phyloP scores from a whole-genome alignment of 1,140 invertebrate species.

The Papilio xuthus region DNA sequence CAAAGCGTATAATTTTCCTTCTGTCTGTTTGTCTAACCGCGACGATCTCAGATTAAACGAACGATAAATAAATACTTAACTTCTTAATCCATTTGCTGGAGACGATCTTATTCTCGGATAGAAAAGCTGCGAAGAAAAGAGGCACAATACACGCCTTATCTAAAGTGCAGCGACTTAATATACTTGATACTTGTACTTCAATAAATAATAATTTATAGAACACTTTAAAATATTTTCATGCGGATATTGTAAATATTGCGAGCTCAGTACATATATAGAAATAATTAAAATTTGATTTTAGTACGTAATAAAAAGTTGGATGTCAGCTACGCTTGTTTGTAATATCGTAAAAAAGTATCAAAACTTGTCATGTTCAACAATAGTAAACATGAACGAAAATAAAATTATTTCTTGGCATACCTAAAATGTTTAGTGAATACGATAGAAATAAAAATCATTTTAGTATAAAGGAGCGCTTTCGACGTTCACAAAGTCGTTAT shows the following conservation, averaged over 20 bases:
- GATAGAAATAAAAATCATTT: constrained; percentile 1
- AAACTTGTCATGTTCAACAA: too few relatives aligned
- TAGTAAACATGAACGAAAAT: background rate
- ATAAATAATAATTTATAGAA: background rate
- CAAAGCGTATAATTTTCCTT: constrained; percentile 69
- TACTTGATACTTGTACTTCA: constrained; percentile 40
- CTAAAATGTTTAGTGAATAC: background rate
- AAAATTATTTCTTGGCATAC: background rate
- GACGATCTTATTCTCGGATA: constrained; percentile 51
- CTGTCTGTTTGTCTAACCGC: constrained; percentile 65
- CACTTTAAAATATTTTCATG: background rate
- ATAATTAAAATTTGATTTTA: too few relatives aligned
- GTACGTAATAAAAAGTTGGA: too few relatives aligned
- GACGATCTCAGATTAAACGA: constrained; percentile 66
- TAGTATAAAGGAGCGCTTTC: constrained; percentile 36
- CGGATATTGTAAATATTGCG: background rate
- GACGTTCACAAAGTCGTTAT: constrained; percentile 52
- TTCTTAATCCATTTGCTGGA: constrained; percentile 64
- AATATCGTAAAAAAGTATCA: too few relatives aligned
- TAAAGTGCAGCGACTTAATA: constrained; percentile 5
- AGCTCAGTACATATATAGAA: too few relatives aligned
- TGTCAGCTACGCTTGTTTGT: too few relatives aligned
- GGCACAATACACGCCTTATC: constrained; percentile 51
- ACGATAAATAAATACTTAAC: constrained; percentile 71
- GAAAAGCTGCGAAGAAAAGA: constrained; percentile 47